Conservation (phyloP, 2,797 vertebrate genomes). For the Peromyscus aztecus region DNA sequence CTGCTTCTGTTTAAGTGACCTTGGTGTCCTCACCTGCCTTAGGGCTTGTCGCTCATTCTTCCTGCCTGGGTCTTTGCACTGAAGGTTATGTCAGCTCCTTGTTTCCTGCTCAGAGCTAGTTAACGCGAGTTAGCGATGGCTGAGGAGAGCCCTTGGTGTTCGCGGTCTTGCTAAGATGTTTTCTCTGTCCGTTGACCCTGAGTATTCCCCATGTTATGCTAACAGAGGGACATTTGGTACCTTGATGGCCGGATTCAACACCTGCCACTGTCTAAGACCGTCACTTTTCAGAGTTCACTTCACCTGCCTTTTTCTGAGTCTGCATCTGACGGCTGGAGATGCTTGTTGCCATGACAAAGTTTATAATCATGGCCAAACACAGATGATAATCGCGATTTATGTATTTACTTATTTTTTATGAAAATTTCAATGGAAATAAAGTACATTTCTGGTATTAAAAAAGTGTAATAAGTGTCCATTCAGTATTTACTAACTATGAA, state of each 20-base stretch:
- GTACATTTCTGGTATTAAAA: not conserved
- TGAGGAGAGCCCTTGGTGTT: not conserved
- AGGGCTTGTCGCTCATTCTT: not conserved
- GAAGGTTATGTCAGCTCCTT: not conserved
- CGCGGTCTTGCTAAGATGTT: not conserved
- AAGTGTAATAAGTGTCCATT: not conserved
- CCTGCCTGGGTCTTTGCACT: not conserved
- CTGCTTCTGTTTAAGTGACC: not conserved
- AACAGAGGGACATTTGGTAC: not conserved
- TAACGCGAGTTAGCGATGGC: not conserved
- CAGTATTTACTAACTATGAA: not conserved
- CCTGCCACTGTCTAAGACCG: not conserved
- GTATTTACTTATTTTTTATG: not conserved
- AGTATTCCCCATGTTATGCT: not conserved
- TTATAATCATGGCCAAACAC: not conserved
- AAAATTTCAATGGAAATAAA: slow-evolving; percentile 34
- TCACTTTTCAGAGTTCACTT: not conserved
- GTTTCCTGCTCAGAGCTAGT: not conserved
- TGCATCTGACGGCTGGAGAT: not conserved
- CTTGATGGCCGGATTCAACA: not conserved
- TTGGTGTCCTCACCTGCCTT: not conserved
- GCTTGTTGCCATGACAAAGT: not conserved
- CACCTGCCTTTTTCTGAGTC: not conserved
- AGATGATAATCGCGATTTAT: not conserved
- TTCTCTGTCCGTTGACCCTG: not conserved